Evolutionary conservation across 1,140 invertebrate species (phyloP), one percentile per base, ranked within the genome.

Genomic region (Drosophila sechellia): DNA sequence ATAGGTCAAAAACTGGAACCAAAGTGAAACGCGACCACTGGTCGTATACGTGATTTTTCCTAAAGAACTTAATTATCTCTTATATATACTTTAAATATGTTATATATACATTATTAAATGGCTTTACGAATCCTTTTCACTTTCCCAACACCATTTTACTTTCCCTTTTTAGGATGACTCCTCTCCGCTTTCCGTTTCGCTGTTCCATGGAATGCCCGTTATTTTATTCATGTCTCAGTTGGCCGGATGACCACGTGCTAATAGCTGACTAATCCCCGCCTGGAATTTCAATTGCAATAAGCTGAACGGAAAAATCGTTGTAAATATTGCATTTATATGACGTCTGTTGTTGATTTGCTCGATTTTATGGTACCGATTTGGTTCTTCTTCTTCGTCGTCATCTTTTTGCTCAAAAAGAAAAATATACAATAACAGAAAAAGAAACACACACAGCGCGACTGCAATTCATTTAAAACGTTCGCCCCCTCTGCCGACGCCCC

Each of bases 391-490:
- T 68, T 46, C 20, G 10, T 37, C 35, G 37, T 31, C 31, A 4
- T 13, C 57, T 63, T 54, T 76, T 66, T 59, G 57, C 56, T 66
- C 65, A 57, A 61, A 66, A 54, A 39, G 22, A 20, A 46, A 31
- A 45, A 70, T n/a, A 45, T 45, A 69, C 37, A 74, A 53, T 57
- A 56, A 56, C 49, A 56, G 42, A 46, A 52, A 69, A 37, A 40
- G 49, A 70, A 69, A 70, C 43, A 65, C 48, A 34, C 25, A 27
- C 48, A n/a, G 48, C 31, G 46, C 61, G 64, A 77, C 56, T 72
- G 77, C 79, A 84, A 84, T 77, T 77, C 79, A 89, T 77, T 89
- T 90, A 89, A 89, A 76, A 79, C 79, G 84, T 52, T 20, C 45
- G 58, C 64, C 64, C 46, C 70, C 61, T 52, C 52, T 61, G 10